Conservation (phyloP, 1,140 invertebrate genomes). For the Gonatopus flavifemur region DNA sequence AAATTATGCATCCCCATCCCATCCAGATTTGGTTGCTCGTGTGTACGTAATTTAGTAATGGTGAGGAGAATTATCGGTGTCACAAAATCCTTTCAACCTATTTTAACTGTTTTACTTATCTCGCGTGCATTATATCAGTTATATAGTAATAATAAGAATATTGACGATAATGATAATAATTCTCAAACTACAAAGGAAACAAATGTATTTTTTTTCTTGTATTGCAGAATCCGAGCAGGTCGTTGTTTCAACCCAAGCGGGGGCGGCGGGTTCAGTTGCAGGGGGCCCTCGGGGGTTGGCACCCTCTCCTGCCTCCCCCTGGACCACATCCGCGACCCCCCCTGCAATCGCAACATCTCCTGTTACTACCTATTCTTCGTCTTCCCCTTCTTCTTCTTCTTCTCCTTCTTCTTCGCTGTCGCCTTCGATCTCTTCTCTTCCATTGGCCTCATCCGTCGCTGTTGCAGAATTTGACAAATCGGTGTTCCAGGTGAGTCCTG, state of each 20-base stretch:
- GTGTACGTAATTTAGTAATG: too few species aligned
- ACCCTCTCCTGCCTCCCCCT: conserved; percentile 36
- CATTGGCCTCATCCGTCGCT: conserved; percentile 51
- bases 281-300: conserved; percentile 38
- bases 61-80: too few species aligned
- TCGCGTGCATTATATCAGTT: too few species aligned
- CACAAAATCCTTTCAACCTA: too few species aligned
- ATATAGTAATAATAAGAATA: too few species aligned
- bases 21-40: too few species aligned
- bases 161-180: too few species aligned
- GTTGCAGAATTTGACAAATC: conserved; percentile 66
- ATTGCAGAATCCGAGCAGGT: conserved; percentile 47
- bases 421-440: too few species aligned
- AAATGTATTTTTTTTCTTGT: conserved; percentile 21
- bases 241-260: conserved; percentile 35
- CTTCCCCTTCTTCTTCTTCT: conserved; percentile 28
- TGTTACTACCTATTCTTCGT: conserved; percentile 28
- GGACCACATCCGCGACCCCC: conserved; percentile 17
- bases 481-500: conserved; percentile 65
- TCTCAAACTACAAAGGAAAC: too few species aligned
- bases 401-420: conserved; percentile 24
- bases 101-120: too few species aligned
- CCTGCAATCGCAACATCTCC: conserved; percentile 15
- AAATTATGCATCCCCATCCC: too few species aligned
- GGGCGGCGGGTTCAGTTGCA: conserved; percentile 38